Evolutionary conservation across 2,888 invertebrate genomes (phyloP), one percentile per base, ranked within the genome.

Genomic region (Glaucopsyche alexis): DNA sequence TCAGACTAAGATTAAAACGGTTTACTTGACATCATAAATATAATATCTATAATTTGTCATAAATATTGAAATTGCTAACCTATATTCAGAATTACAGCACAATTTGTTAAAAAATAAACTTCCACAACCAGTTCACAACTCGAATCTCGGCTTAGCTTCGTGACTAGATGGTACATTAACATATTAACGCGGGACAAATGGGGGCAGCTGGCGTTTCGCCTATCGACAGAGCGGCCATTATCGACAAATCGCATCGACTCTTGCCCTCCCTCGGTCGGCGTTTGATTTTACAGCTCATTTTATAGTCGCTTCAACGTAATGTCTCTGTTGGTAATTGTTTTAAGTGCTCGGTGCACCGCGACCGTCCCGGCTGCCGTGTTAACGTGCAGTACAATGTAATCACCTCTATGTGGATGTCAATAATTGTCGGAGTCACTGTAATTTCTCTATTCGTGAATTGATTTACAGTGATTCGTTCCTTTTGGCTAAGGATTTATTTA

Each of bases 151-250:
- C 77, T 79, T 82, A 70, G 76, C 77, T 79, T 82, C 81, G 80
- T 83, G 83, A 82, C 82, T 81, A 72, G 78, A 78, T 72, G 76
- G 77, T 76, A 76, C 80, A 87, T 87, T 87, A 84, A 83, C 85
- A 85, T 85, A 87, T 85, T 85, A 85, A 83, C 81, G 79, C 80
- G 78, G 75, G 79, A 82, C 82, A 81, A 86, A 83, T 79, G 80
- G 79, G 81, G 80, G 79, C 82, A 79, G 76, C 79, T 76, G 77
- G 77, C 75, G 78, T 75, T 47, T 72, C 71, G 60, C 64, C 79
- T 71, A 83, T 86, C 82, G 81, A 81, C 77, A 78, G 71, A 49
- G 76, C 74, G 74, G 79, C 76, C 77, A 78, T 76, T 78, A 79
- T 80, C 81, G 80, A 80, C 80, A 78, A 77, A 74, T 74, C 69